These are phyloP conservation scores for Rhinolophus sinicus DNA, from an alignment of 2,113 vertebrate genomes.

Conservation along the genomic window DNA sequence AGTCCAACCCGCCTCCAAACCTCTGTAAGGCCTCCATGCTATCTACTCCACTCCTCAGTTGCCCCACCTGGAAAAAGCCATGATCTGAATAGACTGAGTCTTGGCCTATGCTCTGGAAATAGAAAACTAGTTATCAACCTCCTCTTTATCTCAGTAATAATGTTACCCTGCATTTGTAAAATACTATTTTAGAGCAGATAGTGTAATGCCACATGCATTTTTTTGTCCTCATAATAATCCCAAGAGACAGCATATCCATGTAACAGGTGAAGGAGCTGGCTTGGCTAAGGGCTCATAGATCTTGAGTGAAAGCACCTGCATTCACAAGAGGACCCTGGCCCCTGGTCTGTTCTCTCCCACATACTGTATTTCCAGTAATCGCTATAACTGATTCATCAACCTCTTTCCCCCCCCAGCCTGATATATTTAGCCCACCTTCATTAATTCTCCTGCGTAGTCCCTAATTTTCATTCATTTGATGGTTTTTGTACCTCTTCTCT, in stretches of 20 bases:
- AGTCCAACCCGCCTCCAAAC: neutral
- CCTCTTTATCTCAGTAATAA: neutral
- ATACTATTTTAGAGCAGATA: neutral
- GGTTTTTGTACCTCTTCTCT: neutral
- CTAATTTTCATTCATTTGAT: neutral
- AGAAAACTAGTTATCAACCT: neutral
- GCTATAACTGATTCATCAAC: neutral
- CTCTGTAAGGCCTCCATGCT: neutral
- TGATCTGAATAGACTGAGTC: neutral
- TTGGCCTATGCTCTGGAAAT: conserved; percentile 13
- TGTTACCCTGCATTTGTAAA: neutral
- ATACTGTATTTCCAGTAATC: neutral
- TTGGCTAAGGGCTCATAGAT: neutral
- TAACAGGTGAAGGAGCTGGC: neutral
- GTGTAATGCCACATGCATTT: neutral
- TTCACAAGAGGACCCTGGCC: neutral
- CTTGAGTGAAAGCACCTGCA: neutral
- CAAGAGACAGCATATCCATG: neutral
- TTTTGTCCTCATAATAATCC: neutral
- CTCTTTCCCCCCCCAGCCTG: neutral
- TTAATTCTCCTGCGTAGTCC: neutral
- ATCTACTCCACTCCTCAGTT: neutral
- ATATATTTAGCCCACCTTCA: neutral
- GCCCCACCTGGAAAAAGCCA: neutral
- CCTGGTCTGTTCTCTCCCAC: neutral